Evolutionary conservation across 2,888 invertebrate species (phyloP).

Genomic region (Tribolium freemani): DNA sequence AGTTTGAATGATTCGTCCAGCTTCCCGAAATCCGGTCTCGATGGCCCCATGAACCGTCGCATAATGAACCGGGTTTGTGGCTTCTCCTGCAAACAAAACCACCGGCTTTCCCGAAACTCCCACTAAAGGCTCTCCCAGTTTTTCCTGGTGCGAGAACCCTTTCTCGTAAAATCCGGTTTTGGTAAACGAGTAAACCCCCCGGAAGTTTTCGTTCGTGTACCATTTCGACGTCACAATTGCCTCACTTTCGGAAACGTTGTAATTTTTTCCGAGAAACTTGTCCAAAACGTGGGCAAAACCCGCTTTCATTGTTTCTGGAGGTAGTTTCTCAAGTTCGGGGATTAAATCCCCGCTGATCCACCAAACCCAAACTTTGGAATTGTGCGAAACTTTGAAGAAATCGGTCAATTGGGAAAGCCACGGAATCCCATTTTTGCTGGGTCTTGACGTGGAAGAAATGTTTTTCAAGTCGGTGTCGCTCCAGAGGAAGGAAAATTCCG

Average conservation of each 20-base stretch:
- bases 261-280: constrained; percentile 65
- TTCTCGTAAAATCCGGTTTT: constrained; percentile 10
- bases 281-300: constrained; percentile 63
- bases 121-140: not conserved
- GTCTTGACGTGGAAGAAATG: not conserved
- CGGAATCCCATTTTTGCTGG: not conserved
- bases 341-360: constrained; percentile 78
- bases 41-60: constrained; percentile 37
- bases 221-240: constrained; percentile 74
- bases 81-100: constrained; percentile 15
- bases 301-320: constrained; percentile 69
- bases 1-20: constrained; percentile 23
- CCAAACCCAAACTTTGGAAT: constrained; percentile 72
- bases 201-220: constrained; percentile 75
- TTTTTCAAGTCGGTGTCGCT: constrained; percentile 4
- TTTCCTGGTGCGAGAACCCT: not conserved
- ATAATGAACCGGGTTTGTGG: constrained; percentile 8
- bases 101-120: not conserved
- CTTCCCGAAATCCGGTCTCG: constrained; percentile 37
- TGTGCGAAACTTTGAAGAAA: constrained; percentile 59
- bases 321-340: constrained; percentile 73
- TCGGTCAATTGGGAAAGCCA: not conserved
- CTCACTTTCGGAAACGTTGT: not conserved
- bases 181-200: constrained; percentile 1
- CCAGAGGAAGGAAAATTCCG: constrained; percentile 66